phyloP scores from a whole-genome alignment of 1,140 invertebrate species.

The Melitaea cinxia region DNA sequence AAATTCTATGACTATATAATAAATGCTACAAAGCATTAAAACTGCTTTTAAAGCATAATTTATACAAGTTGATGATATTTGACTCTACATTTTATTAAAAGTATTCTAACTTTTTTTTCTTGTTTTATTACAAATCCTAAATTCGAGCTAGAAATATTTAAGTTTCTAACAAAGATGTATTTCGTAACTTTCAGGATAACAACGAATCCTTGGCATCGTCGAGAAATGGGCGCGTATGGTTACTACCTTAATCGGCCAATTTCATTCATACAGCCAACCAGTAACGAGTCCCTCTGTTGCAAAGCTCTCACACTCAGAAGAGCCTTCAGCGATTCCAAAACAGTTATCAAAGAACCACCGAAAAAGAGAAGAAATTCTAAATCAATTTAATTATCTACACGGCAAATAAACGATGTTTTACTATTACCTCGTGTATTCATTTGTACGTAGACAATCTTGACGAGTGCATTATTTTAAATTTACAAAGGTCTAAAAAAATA shows the following conservation, averaged over 20 bases:
- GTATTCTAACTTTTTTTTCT: too few species aligned
- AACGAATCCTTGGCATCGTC: conserved; percentile 65
- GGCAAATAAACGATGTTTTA: background rate
- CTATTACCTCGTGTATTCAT: background rate
- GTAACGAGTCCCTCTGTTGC: conserved; percentile 28
- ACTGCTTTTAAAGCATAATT: too few species aligned
- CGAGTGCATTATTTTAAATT: too few species aligned
- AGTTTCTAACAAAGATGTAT: too few species aligned
- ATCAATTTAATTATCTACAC: conserved; percentile 51
- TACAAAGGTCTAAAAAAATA: too few species aligned
- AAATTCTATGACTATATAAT: too few species aligned
- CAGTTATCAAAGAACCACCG: conserved; percentile 55
- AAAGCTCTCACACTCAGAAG: conserved; percentile 44
- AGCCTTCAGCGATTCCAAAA: conserved; percentile 63
- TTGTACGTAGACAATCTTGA: background rate
- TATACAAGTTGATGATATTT: too few species aligned
- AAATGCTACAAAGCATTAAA: too few species aligned
- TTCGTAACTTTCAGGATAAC: conserved; percentile 51
- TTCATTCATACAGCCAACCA: conserved; percentile 31
- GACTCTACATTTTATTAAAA: too few species aligned
- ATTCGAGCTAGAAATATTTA: too few species aligned
- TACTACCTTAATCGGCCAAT: conserved; percentile 70
- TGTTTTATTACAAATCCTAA: too few species aligned
- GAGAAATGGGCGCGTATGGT: conserved; percentile 72
- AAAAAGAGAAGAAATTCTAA: conserved; percentile 66